Base-by-base conservation (phyloP, 2,888 invertebrate genomes). In the Caenorhabditis sp. region DNA sequence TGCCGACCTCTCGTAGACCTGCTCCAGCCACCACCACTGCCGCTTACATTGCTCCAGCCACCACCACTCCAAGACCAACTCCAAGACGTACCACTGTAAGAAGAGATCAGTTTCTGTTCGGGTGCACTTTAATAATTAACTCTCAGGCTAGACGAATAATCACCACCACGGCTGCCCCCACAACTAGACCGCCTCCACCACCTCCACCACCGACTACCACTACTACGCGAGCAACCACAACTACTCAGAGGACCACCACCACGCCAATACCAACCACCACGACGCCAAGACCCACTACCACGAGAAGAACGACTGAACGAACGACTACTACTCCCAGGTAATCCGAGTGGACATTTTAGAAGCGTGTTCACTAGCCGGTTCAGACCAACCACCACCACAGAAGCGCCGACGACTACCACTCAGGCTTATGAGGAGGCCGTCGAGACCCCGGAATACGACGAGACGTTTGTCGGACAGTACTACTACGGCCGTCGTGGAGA, bases 401-500 rank as follows among this genome's bases (percentile, higher is more conserved):
- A 39, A 2, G 70, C 59, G 27, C 70, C 70, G 61, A 53, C 70
- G 0, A 61, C 70, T 15, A 53, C 53, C 20, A 30, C 70, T 52
- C 58, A n/a, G 37, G 15, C 35, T 2, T 71, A 71, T 20, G 61
- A 61, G 26, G 73, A 73, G 17, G 73, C 72, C 35, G 72, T 73
- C 17, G 63, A 73, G n/a, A 53, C 58, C 4, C 72, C 72, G 72
- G 15, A 61, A 22, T 78, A 72, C 48, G 78, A 78, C 20, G 78
- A 78, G 27, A 72, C 75, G 2, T 75, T 65, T 17, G 78, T 78
- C 41, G 80, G 78, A 17, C 75, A 78, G 35, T 80, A 80, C 63
- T 80, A 78, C 50, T 80, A 80, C 45, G 75, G 75, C 17, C 71
- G 65, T 17, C 61, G 61, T 24, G 74, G 78, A 52, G 71, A 78